Base-by-base conservation (phyloP, 2,113 vertebrate genomes). In the Vanacampus margaritifer region DNA sequence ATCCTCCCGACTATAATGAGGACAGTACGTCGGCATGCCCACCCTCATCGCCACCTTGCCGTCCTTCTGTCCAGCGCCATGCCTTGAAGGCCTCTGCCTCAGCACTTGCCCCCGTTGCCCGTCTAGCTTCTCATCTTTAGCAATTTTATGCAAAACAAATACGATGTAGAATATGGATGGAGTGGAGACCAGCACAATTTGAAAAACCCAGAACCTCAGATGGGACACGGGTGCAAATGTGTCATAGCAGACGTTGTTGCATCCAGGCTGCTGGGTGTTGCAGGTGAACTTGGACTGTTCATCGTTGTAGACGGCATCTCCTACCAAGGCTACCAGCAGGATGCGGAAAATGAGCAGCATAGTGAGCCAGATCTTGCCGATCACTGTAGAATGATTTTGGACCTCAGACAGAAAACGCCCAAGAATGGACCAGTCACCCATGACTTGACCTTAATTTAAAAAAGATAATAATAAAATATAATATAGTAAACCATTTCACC, bases 341-440 rank as follows among this genome's bases (percentile, higher is more conserved):
- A 91, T 92, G 21, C 78, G 76, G 78, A 90, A 92, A 60, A 91
- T 86, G 3, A 91, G 85, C 64, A 91, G 78, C 80, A 90, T 83
- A 1, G 80, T 86, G 51, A 92, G 90, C 89, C 89, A 90, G 64
- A 91, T 88, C 83, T 92, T 91, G 5, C 91, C 87, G 1, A 86
- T 85, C 43, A 89, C 84, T 0, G 88, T 90, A 10, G 89, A 89
- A 54, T 90, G 87, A 74, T 90, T 91, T 69, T 90, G 87, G 53
- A 90, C 84, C 69, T 91, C 90, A 0, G 73, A 83, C 24, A 91
- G 81, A 69, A 91, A 90, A 36, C 80, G 81, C 17, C 86, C 82
- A 57, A 90, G 85, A 60, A 91, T 89, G 14, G 80, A 90, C 88
- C 87, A 91, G 75, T 89, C 82, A 21, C 85, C 89, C 88, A 90